These are phyloP conservation scores for Labeo rohita DNA, from an alignment of 2,113 vertebrate species.

Conservation along the genomic window DNA sequence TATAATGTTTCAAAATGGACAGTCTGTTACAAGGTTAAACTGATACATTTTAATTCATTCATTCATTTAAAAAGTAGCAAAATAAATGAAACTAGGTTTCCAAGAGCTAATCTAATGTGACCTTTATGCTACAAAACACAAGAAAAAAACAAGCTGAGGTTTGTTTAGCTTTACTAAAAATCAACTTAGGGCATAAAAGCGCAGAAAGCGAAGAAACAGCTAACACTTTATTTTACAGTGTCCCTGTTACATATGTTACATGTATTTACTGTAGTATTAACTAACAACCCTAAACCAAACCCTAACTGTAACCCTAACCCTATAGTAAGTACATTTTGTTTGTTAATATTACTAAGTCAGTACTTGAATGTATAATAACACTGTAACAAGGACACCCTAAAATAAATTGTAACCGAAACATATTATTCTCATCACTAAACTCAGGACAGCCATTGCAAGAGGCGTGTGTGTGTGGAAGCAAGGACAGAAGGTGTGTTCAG, in stretches of 20 bases:
- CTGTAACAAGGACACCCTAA: too few species aligned
- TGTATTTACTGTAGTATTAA: too few species aligned
- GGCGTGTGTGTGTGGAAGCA: not conserved
- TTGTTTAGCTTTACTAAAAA: not conserved
- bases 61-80: not conserved
- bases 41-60: not conserved
- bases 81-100: not conserved
- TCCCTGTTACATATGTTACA: too few species aligned
- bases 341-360: too few species aligned
- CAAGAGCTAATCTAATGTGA: not conserved
- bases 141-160: not conserved
- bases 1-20: not conserved
- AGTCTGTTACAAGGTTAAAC: not conserved
- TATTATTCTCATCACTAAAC: not conserved
- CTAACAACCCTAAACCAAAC: too few species aligned
- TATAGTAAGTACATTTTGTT: too few species aligned
- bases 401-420: too few species aligned
- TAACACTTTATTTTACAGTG: too few species aligned
- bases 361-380: too few species aligned
- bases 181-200: not conserved
- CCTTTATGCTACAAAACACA: not conserved
- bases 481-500: conserved; percentile 13
- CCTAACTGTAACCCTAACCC: too few species aligned
- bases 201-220: too few species aligned
- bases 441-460: not conserved